Base-by-base conservation (phyloP, 2,113 vertebrate species). In the Blennius ocellaris region DNA sequence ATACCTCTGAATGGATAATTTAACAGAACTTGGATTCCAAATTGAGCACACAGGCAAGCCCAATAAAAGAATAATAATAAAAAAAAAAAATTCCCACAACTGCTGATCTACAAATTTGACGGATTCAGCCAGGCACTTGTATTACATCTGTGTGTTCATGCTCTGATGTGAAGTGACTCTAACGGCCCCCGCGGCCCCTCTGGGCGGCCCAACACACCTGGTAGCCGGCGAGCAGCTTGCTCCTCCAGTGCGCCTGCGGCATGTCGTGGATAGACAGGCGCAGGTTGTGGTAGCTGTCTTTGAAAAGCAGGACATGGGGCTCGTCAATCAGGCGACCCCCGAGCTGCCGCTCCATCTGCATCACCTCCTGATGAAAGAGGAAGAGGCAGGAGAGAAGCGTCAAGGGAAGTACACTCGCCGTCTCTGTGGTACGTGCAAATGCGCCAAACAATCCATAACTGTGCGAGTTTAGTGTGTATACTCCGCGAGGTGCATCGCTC, bases 261-360 rank as follows among this genome's bases (percentile, higher is more conserved):
- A 99, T 96, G 52, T 99, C 97, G 0, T 99, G 98, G 91, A 99
- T 95, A 89, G 98, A 99, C 79, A 99, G 95, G 62, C 97, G 97
- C 87, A 99, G 94, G 93, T 98, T 99, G 94, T 99, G 97, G 92
- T 99, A 99, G 86, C 97, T 99, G 94, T 99, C 98, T 94, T 98
- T 99, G 94, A 99, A 99, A 90, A 97, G 96, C 84, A 99, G 93
- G 73, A 97, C 82, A 11, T 97, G 96, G 3, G 98, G 97, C 78
- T 97, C 96, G 83, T 98, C 97, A 11, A 98, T 97, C 84, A 99
- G 93, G 82, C 97, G 96, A 17, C 98, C 98, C 8, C 98, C 98
- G 80, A 98, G 94, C 93, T 99, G 97, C 80, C 95, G 96, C 91
- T 99, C 98, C 94, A 97, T 94, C 93, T 98, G 96, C 76, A 98